Evolutionary conservation across 2,797 vertebrate genomes (phyloP).

Genomic region (Hemibagrus guttatus): DNA sequence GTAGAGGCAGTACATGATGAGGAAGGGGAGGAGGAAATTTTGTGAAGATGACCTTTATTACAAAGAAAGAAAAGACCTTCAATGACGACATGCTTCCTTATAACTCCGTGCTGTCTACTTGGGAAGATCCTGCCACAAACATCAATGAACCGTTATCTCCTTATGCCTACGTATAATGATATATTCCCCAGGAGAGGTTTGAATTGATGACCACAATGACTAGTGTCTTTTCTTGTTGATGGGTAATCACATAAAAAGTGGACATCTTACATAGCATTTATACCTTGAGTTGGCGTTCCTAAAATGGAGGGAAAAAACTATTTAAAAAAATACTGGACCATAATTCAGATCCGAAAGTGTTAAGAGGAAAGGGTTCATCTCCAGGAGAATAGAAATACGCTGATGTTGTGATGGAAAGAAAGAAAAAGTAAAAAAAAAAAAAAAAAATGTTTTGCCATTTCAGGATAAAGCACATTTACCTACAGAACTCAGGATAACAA

Average conservation of each 20-base stretch:
- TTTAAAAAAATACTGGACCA: too few relatives aligned
- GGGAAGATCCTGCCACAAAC: background rate
- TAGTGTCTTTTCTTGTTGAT: background rate
- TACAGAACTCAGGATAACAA: background rate
- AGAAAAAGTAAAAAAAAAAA: background rate
- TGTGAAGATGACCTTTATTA: background rate
- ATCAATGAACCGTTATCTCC: background rate
- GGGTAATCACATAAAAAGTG: too few relatives aligned
- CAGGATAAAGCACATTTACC: background rate
- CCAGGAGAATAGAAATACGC: background rate
- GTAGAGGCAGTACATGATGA: background rate
- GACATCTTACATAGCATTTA: too few relatives aligned
- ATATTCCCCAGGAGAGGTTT: background rate
- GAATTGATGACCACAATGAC: background rate
- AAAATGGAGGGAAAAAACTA: too few relatives aligned
- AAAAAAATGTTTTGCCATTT: background rate
- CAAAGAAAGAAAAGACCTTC: background rate
- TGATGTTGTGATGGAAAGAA: background rate
- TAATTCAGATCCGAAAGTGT: too few relatives aligned
- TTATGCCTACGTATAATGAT: background rate
- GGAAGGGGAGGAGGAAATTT: background rate
- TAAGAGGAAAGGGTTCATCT: background rate
- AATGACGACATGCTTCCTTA: background rate
- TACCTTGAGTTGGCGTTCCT: too few relatives aligned
- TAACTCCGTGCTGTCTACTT: background rate